Evolutionary conservation across 2,797 vertebrate species (phyloP), one percentile per base, ranked within the genome.

Genomic region (Pseudochaenichthys georgianus): DNA sequence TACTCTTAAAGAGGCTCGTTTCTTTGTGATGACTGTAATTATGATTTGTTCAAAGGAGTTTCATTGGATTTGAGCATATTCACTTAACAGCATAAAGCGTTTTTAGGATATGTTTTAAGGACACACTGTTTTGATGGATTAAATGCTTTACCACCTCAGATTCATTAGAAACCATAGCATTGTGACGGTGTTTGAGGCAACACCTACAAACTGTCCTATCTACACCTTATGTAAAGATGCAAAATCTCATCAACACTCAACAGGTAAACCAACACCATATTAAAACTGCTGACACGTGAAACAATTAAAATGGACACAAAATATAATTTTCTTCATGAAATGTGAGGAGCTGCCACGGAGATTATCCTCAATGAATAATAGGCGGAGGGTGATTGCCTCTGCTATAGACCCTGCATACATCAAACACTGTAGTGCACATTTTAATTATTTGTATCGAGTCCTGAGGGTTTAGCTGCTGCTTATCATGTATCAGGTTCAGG

Each of bases 201-300:
- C 63, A 78, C 77, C 52, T 62, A 46, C 34, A 81, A 85, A 63
- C 63, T 57, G 57, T 70, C 58, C 73, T 28, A 34, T 88, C 64
- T 62, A 81, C 70, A 86, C 81, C 65, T 82, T 34, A 5, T 17
- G 46, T 58, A 43, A 60, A 55, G 51, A 73, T 71, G 64, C n/a
- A 54, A 77, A 76, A 85, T 78, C 9, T 82, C 53, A 86, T 82
- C 61, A 77, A 76, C 76, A 82, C 75, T 67, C 61, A 69, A 6
- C 47, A 11, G 59, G 8, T 72, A 77, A 61, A 62, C 17, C 72
- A 69, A 79, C 31, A 61, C 65, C n/a, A 9, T 19, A 59, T 46
- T 16, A 67, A 82, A 78, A 75, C 21, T 64, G 80, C 67, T 83
- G 80, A 81, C 63, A 74, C 12, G 12, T 66, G 31, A 55, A 78